Base-by-base conservation (phyloP, 2,797 vertebrate species). In the Tapera naevia region DNA sequence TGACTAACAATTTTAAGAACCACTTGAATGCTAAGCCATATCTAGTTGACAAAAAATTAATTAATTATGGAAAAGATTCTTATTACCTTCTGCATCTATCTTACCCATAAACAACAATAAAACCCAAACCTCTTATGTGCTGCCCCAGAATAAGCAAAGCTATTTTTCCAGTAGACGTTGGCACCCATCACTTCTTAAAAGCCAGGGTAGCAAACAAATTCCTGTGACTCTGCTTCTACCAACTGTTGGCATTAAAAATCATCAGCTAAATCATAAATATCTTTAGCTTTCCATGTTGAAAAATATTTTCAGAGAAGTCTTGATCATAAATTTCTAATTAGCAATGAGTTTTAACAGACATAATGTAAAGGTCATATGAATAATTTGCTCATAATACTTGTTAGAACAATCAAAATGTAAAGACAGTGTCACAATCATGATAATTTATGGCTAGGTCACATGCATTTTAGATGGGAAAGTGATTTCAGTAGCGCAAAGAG, bases 341-440 rank as follows among this genome's bases (percentile, higher is more conserved):
- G 17, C 25, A 73, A 62, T 62, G 50, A 54, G 7, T 72, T 94
- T 86, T 83, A 83, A 67, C 15, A 95, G 32, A 80, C 5, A 16
- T 61, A 89, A 90, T 54, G 80, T 65, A 94, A 94, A 94, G 80
- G 72, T 94, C 83, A 79, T 48, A 39, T 69, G 80, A 92, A 93
- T 69, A 81, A 90, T 81, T 70, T 74, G 14, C 66, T 83, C 57
- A 74, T 80, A 91, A 86, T 61, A 69, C 80, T 11, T 92, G 46
- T 91, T 92, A 83, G 86, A 70, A 74, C 30, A 93, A 94, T 54
- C 39, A 80, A 89, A 94, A 89, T 46, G 48, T 75, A 94, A 86
- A 94, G 67, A 67, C 24, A 61, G 65, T 48, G 5, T 65, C 67
- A 62, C 74, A 82, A 15, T 69, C 75, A 65, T 78, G 64, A 82